A percentile compares a stretch with the other conserved stretches of the same genome.
Conservation (phyloP, 2,113 vertebrate genomes). For the Gadus chalcogrammus region DNA sequence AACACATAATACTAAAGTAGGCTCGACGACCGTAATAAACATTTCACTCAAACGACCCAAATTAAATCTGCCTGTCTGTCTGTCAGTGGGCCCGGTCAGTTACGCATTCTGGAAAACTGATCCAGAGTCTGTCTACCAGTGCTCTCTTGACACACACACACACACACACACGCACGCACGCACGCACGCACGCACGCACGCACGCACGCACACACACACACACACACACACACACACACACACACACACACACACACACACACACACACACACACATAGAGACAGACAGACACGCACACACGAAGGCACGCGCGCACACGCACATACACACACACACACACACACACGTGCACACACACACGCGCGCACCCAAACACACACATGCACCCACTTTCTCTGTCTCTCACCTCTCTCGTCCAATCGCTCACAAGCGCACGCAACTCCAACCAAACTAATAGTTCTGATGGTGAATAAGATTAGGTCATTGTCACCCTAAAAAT, state of each 20-base stretch:
- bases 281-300: not conserved
- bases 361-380: constrained; percentile 29
- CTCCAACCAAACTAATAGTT: constrained; percentile 73
- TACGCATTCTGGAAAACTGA: no score
- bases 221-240: constrained; percentile 12
- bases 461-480: constrained; percentile 78
- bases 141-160: constrained; percentile 10
- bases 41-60: no score
- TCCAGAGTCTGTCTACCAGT: no score
- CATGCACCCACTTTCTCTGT: constrained; percentile 68
- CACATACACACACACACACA: constrained; percentile 35
- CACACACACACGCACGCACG: constrained; percentile 63
- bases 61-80: no score
- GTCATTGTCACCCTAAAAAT: constrained; percentile 90
- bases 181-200: constrained; percentile 38
- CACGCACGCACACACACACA: not conserved
- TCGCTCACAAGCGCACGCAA: constrained; percentile 29
- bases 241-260: not conserved
- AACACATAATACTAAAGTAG: no score
- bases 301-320: not conserved
- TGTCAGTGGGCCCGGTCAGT: no score
- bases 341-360: constrained; percentile 23
- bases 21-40: no score
- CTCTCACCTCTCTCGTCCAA: constrained; percentile 57
- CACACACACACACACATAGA: constrained; percentile 27